Base-by-base conservation (phyloP, 2,888 invertebrate species). In the Strigamia transsilvanica region DNA sequence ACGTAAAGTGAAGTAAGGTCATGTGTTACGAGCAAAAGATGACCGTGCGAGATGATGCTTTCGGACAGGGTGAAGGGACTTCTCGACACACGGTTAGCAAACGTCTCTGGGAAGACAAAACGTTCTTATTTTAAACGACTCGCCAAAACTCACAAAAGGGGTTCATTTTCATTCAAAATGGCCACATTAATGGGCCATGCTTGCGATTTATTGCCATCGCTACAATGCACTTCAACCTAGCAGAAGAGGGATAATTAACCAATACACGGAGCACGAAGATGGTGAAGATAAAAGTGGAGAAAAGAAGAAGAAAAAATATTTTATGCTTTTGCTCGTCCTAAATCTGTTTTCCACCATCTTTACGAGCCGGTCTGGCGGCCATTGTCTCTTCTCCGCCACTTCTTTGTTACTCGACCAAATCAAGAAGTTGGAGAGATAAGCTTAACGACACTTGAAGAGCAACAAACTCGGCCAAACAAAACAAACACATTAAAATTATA, bases 101-200 rank as follows among this genome's bases (percentile, higher is more conserved):
- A 56, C 56, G n/a, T 3, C 18, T 56, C 56, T 56, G 56, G n/a
- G 46, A 56, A 56, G 56, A 56, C 56, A 56, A 56, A 56, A 56
- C 56, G 56, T 56, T 73, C 73, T 73, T 73, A 73, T 73, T 73
- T 27, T 73, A 32, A 73, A 73, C 32, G 73, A 56, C 56, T 56
- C 56, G 56, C 56, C 56, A 56, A 56, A 56, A 56, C 32, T 73
- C 27, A 73, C 73, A 73, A 73, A 73, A 7, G 73, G 73, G 27
- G 73, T 73, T 73, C 73, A 73, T 73, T 73, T 73, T 32, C 73
- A 73, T 73, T 73, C 73, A 73, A 73, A 73, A 73, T 73, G 73
- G 73, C 15, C 73, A 32, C 73, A 73, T 73, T 73, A 73, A 73
- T 73, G 32, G 73, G 23, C 27, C 73, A 32, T 32, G 23, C 27